Evolutionary conservation across 2,888 invertebrate species (phyloP), one percentile per base, ranked within the genome.

Genomic region (Meiosimyza decipiens): DNA sequence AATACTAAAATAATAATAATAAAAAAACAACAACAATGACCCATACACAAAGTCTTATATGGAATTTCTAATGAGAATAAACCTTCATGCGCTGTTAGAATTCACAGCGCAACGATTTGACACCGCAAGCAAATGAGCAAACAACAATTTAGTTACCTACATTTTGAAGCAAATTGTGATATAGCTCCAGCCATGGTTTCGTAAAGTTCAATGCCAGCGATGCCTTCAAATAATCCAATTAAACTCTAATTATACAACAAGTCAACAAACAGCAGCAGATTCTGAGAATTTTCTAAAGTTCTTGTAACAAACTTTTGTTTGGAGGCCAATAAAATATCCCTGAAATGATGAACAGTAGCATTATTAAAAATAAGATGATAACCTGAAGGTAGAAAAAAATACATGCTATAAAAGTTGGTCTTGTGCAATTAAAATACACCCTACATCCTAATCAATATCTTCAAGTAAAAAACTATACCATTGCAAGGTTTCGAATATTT

Each of bases 131-230:
- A 55, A 18, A 18, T 22, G 22, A 11, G 22, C 55, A 55, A 18
- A 9, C 22, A 55, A 55, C 18, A 55, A 18, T 22, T 22, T 55
- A 2, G 18, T 55, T 55, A 55, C 55, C 55, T 55, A 55, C 18
- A 55, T 55, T 18, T 9, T 13, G 11, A 55, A 9, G 40, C 40
- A 6, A 40, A 40, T 40, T 40, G n/a, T n/a, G 9, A 4, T 22
- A 55, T 55, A 55, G 55, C 18, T 7, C 18, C 16, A 40, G 40
- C 40, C 40, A 40, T 40, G 40, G 40, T 28, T 28, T 28, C 22
- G 55, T 55, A 18, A 55, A 55, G 40, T 55, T 55, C 55, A 55
- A 55, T 55, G 55, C 22, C 55, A 55, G 22, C 22, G 22, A 22
- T 22, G 22, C 18, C 18, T 12, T 22, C 12, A 16, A 18, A 16